These are phyloP conservation scores for Mythimna pallens DNA, from an alignment of 2,888 invertebrate species.

Conservation along the genomic window DNA sequence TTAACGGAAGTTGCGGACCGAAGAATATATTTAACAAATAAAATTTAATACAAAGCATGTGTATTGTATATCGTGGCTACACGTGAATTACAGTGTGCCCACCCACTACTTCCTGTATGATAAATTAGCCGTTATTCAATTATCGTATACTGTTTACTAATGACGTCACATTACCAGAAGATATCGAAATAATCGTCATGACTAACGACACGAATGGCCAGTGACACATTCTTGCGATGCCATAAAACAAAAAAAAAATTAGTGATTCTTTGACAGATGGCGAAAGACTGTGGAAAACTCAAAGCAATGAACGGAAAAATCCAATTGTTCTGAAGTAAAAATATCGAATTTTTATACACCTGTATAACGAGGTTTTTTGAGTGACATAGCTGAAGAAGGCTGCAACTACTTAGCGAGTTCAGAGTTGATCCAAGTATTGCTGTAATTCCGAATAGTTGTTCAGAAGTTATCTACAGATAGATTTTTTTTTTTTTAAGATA, in stretches of 20 bases:
- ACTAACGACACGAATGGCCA: slow-evolving; percentile 12
- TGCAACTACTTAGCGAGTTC: slow-evolving; percentile 45
- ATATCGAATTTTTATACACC: background rate
- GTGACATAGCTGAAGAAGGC: background rate
- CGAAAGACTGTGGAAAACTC: background rate
- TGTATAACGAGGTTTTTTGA: background rate
- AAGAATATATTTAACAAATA: background rate
- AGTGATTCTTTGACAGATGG: background rate
- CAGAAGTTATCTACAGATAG: slow-evolving; percentile 28
- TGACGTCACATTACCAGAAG: slow-evolving; percentile 25
- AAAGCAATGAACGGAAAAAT: background rate
- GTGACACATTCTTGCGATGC: slow-evolving; percentile 2
- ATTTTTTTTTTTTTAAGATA: no score
- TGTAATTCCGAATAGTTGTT: slow-evolving; percentile 50
- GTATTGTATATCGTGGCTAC: background rate
- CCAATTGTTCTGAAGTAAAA: background rate
- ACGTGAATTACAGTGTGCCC: slow-evolving; percentile 6
- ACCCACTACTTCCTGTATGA: background rate
- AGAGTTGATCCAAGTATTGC: slow-evolving; percentile 43
- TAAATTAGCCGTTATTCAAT: no score
- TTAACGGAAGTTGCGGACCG: background rate
- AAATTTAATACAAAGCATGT: background rate
- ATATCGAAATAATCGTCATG: slow-evolving; percentile 12
- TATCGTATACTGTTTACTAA: slow-evolving; percentile 8
- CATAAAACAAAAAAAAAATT: slow-evolving; percentile 1